Evolutionary conservation across 2,888 invertebrate species (phyloP), one percentile per base, ranked within the genome.

Genomic region (Chymomyza fuscimana): DNA sequence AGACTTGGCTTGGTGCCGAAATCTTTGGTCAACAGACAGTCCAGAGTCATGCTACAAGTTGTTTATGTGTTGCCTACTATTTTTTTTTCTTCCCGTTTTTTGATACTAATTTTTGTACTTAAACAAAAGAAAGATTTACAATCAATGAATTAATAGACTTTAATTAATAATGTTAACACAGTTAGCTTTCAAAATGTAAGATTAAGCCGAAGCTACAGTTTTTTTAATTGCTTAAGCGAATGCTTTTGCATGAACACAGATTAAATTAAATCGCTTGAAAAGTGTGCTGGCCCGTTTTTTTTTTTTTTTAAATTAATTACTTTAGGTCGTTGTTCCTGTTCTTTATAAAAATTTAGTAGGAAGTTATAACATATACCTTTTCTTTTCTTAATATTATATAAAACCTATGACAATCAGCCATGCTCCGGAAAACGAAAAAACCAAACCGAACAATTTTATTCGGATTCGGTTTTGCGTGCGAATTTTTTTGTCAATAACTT

Each of bases 131-230:
- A 77, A 76, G 77, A 77, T 77, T 76, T 73, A 77, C 77, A 70
- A 76, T 77, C 77, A 77, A 76, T 76, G 67, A 69, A 77, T 77
- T 77, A 76, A 76, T 76, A 74, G 77, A 66, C 70, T 73, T 70
- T 76, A 77, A 76, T 76, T 77, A 76, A 74, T 73, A 60, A 58
- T 63, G 61, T 40, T 61, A 54, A 25, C 61, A 36, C 54, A n/a
- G 4, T n/a, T 59, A 29, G n/a, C 56, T 46, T 67, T 19, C 19
- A 52, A 36, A 12, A 19, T 58, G 19, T 4, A 16, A 40, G 32
- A 50, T 40, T 32, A 22, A 46, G 2, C 4, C 40, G 0, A 2
- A 12, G 40, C 12, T 46, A 46, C 40, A 12, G 12, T 46, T 12
- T 12, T 40, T 46, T 46, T 46, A 46, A 46, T 46, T 46, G 40